Percentiles rank a stretch among this genome's conserved stretches.
phyloP scores from a whole-genome alignment of 92 coral and sea anemone genomes.

The Pocillopora meandrina region DNA sequence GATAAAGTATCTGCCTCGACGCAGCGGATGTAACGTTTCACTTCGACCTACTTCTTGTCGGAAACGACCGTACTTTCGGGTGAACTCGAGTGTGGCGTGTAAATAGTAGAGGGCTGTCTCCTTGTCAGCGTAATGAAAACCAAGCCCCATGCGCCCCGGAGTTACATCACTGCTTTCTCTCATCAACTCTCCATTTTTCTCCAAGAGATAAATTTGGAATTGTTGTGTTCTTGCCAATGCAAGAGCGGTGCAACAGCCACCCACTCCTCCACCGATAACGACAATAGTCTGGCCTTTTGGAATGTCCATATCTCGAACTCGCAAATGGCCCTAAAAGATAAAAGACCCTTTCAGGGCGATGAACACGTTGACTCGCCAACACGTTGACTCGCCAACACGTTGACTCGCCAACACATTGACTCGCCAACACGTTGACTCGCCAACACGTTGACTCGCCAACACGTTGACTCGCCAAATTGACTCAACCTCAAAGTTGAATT shows the following conservation, averaged over 20 bases:
- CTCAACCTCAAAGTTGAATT: no score
- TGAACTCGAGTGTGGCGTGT: constrained; percentile 58
- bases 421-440: no score
- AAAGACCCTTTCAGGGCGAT: no score
- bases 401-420: no score
- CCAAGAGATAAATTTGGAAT: constrained; percentile 50
- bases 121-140: constrained; percentile 72
- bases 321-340: no score
- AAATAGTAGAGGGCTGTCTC: constrained; percentile 56
- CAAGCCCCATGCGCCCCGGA: constrained; percentile 69
- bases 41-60: constrained; percentile 25
- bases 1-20: no score
- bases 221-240: constrained; percentile 55
- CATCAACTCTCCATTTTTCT: constrained; percentile 62
- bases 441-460: no score
- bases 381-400: no score
- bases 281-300: not conserved
- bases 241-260: constrained; percentile 72
- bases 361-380: no score
- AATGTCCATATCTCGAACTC: not conserved
- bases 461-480: no score
- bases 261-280: constrained; percentile 74
- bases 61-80: constrained; percentile 16
- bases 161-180: constrained; percentile 39
- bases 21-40: no score